phyloP scores from a whole-genome alignment of 2,797 vertebrate genomes.

The Sternarchorhynchus goeldii region DNA sequence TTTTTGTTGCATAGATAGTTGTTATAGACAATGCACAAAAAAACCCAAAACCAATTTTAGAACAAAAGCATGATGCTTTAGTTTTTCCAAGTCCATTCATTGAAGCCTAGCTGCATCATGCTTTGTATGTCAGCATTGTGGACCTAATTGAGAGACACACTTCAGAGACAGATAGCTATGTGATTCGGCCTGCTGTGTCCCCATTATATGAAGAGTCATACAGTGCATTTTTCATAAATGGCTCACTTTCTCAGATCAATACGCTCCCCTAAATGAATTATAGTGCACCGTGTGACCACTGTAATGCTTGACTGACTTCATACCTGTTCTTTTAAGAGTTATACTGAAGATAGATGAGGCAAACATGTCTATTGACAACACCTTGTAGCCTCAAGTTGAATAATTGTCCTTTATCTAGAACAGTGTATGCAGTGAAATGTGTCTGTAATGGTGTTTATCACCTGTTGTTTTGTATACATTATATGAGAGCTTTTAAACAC shows the following conservation, averaged over 20 bases:
- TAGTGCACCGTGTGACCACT: constrained; percentile 17
- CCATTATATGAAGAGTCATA: constrained; percentile 32
- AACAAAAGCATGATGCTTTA: constrained; percentile 12
- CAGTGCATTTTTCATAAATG: constrained; percentile 28
- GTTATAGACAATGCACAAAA: constrained; percentile 3
- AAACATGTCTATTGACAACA: constrained; percentile 36
- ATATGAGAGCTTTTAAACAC: constrained; percentile 5
- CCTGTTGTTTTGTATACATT: constrained; percentile 5
- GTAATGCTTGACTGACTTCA: constrained; percentile 28
- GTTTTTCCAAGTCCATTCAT: not conserved
- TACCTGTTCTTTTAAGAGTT: constrained; percentile 24
- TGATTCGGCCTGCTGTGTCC: constrained; percentile 25
- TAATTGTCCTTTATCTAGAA: constrained; percentile 25
- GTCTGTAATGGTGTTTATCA: constrained; percentile 15
- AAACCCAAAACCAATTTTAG: not conserved
- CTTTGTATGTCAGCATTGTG: constrained; percentile 10
- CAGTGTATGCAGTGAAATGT: constrained; percentile 1
- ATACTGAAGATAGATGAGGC: constrained; percentile 26
- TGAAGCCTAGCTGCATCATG: not conserved
- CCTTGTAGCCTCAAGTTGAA: constrained; percentile 26
- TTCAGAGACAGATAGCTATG: constrained; percentile 28
- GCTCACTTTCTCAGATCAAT: constrained; percentile 42
- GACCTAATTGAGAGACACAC: constrained; percentile 28
- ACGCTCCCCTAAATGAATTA: constrained; percentile 34
- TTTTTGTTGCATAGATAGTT: not conserved